These are phyloP conservation scores for Aproaerema taeniolella DNA, from an alignment of 2,888 invertebrate genomes.

Conservation along the genomic window DNA sequence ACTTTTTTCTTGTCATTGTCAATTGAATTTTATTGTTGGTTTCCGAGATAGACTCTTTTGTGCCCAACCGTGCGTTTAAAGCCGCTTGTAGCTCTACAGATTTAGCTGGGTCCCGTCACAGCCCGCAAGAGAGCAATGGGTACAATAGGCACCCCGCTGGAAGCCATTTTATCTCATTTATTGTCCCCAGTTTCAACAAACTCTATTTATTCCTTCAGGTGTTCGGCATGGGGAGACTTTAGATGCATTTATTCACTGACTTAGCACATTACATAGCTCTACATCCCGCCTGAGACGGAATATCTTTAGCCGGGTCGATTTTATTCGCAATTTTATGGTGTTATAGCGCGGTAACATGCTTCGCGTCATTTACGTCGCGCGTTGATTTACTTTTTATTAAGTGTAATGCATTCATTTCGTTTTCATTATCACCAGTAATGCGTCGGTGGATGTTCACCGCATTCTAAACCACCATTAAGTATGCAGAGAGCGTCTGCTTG, in stretches of 20 bases:
- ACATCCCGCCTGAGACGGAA: slow-evolving; percentile 27
- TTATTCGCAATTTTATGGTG: too few species aligned
- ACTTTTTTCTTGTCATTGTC: slow-evolving; percentile 61
- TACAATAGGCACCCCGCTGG: slow-evolving; percentile 65
- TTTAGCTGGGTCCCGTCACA: slow-evolving; percentile 36
- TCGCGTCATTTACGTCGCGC: slow-evolving; percentile 11
- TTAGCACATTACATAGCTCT: slow-evolving; percentile 21
- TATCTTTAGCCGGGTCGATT: too few species aligned
- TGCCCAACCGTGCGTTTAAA: slow-evolving; percentile 71
- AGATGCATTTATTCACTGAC: slow-evolving; percentile 46
- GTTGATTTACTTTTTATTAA: slow-evolving; percentile 25
- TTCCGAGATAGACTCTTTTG: slow-evolving; percentile 71
- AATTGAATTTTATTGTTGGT: slow-evolving; percentile 76
- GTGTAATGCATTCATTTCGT: slow-evolving; percentile 42
- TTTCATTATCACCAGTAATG: slow-evolving; percentile 49
- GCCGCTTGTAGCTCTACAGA: slow-evolving; percentile 58
- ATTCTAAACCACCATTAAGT: slow-evolving; percentile 47
- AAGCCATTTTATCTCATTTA: slow-evolving; percentile 64
- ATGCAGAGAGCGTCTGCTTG: slow-evolving; percentile 54
- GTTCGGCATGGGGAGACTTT: slow-evolving; percentile 45
- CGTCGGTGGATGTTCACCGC: slow-evolving; percentile 40
- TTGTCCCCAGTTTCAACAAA: slow-evolving; percentile 46
- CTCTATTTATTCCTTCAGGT: slow-evolving; percentile 55
- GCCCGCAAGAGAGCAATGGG: slow-evolving; percentile 56
- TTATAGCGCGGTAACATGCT: slow-evolving; percentile 9